phyloP scores from a whole-genome alignment of 2,888 invertebrate species.

The Phengaris arion region DNA sequence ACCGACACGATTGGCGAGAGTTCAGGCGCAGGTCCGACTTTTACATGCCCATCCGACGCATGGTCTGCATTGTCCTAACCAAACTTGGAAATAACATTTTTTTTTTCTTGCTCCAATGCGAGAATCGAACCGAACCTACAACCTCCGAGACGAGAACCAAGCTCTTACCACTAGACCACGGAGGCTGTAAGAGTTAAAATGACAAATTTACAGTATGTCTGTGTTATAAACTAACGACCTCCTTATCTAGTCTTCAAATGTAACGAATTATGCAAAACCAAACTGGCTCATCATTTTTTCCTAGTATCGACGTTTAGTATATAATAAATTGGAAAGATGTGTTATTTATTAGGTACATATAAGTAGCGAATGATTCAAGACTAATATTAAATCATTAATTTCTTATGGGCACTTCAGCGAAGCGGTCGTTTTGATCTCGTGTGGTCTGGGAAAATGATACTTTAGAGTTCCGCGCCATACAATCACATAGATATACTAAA shows the following conservation, averaged over 20 bases:
- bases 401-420: slow-evolving; percentile 37
- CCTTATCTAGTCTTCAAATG: neutral
- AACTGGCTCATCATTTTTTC: slow-evolving; percentile 6
- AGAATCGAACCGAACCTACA: no score
- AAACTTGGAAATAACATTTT: no score
- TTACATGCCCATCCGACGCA: no score
- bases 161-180: no score
- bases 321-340: neutral
- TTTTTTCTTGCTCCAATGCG: no score
- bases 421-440: slow-evolving; percentile 40
- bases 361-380: slow-evolving; percentile 25
- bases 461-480: slow-evolving; percentile 21
- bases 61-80: no score
- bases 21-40: no score
- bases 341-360: slow-evolving; percentile 16
- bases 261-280: neutral
- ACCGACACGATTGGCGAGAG: no score
- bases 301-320: neutral
- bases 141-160: no score
- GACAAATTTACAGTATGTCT: no score
- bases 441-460: slow-evolving; percentile 33
- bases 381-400: slow-evolving; percentile 37
- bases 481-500: no score
- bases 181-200: no score
- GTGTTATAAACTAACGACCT: neutral